Base-by-base conservation (phyloP, 1,140 invertebrate species). In the Samia ricini region DNA sequence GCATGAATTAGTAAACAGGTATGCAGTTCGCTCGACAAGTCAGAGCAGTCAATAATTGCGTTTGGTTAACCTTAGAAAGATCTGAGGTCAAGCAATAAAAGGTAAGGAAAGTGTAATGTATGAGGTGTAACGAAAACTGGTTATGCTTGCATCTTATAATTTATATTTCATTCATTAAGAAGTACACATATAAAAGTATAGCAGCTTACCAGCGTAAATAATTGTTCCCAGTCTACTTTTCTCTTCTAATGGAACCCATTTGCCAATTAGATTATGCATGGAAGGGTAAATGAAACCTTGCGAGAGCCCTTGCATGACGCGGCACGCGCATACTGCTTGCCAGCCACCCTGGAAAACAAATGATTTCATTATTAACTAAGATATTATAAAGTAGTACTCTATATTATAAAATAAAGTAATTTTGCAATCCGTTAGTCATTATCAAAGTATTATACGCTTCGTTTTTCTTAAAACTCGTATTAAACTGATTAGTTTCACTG, bases 201-300 rank as follows among this genome's bases (percentile, higher is more conserved):
- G n/a, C n/a, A n/a, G n/a, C 33, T 42, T 75, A 90, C 89, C 87
- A 36, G 77, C 76, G 63, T 91, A 90, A 20, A 89, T 85, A 7
- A 89, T 71, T 15, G 81, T 88, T 51, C 89, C 85, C 1, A 92
- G 71, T 61, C 81, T 83, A 24, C 92, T 94, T 60, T 94, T 91
- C 74, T 96, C 95, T 23, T 92, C 85, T 1, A 92, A 82, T 0
- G 95, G 95, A 2, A 93, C 91, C 95, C 95, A 96, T 71, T 94
- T 94, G 0, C 94, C 92, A 61, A 96, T 90, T 4, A 96, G 85
- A 1, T 93, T 92, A 74, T 96, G 95, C 62, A 95, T 93, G 10
- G 92, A 86, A 0, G 95, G 95, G 71, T 93, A 94, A 0, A 93
- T 90, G 23, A 94, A 93, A 8, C 95, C 95, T 88, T 96, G 91